Conservation (phyloP, 2,113 vertebrate species). For the Bos javanicus region DNA sequence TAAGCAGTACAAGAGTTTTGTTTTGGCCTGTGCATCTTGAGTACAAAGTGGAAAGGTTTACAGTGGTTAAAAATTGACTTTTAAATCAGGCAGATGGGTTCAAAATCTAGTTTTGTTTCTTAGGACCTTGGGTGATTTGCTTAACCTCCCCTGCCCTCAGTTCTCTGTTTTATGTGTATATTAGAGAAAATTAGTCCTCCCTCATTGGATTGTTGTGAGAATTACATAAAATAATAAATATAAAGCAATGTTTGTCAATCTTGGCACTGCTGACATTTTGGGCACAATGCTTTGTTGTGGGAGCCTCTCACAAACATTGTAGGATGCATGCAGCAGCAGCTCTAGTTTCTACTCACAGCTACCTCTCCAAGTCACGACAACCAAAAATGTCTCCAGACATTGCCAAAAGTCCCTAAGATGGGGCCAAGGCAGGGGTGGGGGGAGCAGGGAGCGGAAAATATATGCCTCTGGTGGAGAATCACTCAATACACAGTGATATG, state of each 20-base stretch:
- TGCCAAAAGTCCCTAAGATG: not conserved
- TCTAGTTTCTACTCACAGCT: not conserved
- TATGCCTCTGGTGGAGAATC: not conserved
- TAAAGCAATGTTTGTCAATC: not conserved
- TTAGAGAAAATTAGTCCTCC: not conserved
- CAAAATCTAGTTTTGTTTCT: constrained; percentile 2
- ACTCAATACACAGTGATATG: not conserved
- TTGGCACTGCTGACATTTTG: not conserved
- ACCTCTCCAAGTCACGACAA: not conserved
- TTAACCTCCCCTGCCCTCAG: not conserved
- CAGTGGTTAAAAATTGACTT: not conserved
- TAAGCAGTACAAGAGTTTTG: not conserved
- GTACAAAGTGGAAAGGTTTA: not conserved
- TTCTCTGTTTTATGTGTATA: not conserved
- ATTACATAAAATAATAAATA: not conserved
- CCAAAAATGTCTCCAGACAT: not conserved
- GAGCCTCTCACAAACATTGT: not conserved
- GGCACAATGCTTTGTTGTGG: not conserved
- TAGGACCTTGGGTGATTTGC: not conserved
- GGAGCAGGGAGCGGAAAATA: not conserved
- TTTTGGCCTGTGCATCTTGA: not conserved
- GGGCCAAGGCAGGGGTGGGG: not conserved
- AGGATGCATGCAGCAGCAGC: not conserved
- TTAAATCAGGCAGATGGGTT: not conserved
- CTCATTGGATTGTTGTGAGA: not conserved